phyloP scores from a whole-genome alignment of 2,113 vertebrate species.

The Podiceps cristatus region DNA sequence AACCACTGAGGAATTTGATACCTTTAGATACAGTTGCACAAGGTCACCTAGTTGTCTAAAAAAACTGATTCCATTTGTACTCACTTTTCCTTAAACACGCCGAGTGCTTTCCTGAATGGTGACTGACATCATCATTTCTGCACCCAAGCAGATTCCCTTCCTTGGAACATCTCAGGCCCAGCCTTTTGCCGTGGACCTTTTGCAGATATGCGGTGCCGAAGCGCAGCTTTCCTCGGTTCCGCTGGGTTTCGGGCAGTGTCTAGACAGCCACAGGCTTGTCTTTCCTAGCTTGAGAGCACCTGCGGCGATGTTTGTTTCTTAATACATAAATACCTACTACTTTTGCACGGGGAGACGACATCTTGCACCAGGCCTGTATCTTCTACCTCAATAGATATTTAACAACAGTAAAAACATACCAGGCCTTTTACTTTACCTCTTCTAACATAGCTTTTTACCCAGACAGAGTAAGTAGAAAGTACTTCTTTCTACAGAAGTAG shows the following conservation, averaged over 20 bases:
- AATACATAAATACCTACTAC: neutral
- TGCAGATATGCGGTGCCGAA: neutral
- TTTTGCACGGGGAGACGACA: neutral
- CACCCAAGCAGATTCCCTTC: neutral
- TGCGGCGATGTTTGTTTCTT: neutral
- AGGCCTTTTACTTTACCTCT: neutral
- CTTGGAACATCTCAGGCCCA: neutral
- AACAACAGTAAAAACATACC: neutral
- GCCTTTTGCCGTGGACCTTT: accelerated
- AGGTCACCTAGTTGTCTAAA: neutral
- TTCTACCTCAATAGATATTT: neutral
- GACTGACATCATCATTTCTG: neutral
- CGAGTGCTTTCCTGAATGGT: neutral
- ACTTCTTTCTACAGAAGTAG: neutral
- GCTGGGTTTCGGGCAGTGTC: neutral
- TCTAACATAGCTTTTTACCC: neutral
- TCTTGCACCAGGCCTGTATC: neutral
- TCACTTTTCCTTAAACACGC: neutral
- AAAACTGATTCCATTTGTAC: neutral
- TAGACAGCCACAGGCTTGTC: neutral
- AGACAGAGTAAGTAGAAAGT: neutral
- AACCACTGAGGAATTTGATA: neutral
- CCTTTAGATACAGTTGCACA: neutral
- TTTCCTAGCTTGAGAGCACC: neutral
- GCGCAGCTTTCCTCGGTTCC: neutral